Percentiles rank a stretch among this genome's conserved stretches.
phyloP scores from a whole-genome alignment of 2,888 invertebrate genomes.

The Agriotes lineatus region DNA sequence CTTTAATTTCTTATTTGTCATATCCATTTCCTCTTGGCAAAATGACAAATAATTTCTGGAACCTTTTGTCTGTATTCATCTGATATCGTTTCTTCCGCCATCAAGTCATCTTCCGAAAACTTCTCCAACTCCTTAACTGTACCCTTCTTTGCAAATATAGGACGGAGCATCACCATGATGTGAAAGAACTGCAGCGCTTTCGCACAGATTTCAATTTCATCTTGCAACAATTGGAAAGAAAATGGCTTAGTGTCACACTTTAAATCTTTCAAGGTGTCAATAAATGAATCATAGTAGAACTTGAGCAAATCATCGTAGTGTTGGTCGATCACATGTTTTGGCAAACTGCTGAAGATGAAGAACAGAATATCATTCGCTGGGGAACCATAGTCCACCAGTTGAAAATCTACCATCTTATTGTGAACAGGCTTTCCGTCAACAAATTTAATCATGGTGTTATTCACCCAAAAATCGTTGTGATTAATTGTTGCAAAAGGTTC shows the following conservation, averaged over 20 bases:
- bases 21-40: constrained; percentile 30
- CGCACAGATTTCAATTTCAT: constrained; percentile 62
- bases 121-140: constrained; percentile 61
- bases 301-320: constrained; percentile 66
- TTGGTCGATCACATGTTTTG: constrained; percentile 59
- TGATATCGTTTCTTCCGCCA: constrained; percentile 47
- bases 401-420: constrained; percentile 70
- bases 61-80: constrained; percentile 10
- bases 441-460: constrained; percentile 70
- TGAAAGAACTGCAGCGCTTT: constrained; percentile 62
- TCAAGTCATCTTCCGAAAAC: constrained; percentile 38
- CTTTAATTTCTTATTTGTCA: neutral
- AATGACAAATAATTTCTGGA: constrained; percentile 27
- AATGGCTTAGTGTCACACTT: constrained; percentile 57
- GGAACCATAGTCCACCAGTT: constrained; percentile 67
- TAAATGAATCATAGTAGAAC: constrained; percentile 67
- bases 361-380: constrained; percentile 69
- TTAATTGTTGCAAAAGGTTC: constrained; percentile 69
- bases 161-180: constrained; percentile 63
- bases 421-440: constrained; percentile 51
- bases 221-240: constrained; percentile 59
- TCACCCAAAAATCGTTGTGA: constrained; percentile 72
- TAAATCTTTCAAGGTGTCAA: constrained; percentile 60
- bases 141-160: constrained; percentile 61
- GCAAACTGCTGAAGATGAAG: constrained; percentile 68